Base-by-base conservation (phyloP, 2,888 invertebrate genomes). In the Drosophila mercatorum region DNA sequence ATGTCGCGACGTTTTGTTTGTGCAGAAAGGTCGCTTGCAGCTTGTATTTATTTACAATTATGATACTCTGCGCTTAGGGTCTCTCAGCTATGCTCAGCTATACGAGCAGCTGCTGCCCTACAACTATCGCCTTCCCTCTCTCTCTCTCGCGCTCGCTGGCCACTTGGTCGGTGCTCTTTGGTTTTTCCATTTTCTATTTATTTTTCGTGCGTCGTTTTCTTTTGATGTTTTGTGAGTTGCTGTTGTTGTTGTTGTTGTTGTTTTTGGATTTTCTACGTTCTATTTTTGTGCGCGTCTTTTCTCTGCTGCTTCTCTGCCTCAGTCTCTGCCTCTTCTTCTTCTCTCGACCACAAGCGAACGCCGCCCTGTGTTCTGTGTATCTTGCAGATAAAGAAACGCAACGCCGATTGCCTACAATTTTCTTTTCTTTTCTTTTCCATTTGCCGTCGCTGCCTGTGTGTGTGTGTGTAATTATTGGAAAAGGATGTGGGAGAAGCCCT, bases 401-500 rank as follows among this genome's bases (percentile, higher is more conserved):
- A 49, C 73, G 62, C 68, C 78, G 81, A 80, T 81, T 78, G 83
- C 71, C 80, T 78, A 80, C 81, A 87, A 80, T 85, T 51, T 34
- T 51, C 80, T 31, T 1, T 6, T 46, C 26, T 14, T n/a, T 31
- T 17, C 31, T 49, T 49, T 81, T 77, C 59, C 70, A 74, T 68
- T 66, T 71, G 57, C 53, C 61, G 57, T 34, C 71, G 59, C 71
- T n/a, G n/a, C n/a, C n/a, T 5, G 43, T 57, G 52, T 62, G 77
- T 67, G 69, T 75, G 65, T 60, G 53, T 77, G 72, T 74, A 78
- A 78, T 86, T 86, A 81, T 83, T 80, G 82, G 74, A 80, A 79
- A 83, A 83, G 79, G 83, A 83, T 83, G 81, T 85, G 83, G 85
- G 80, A 75, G 80, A 83, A 83, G 83, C 84, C 84, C 83, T 83